A percentile compares a stretch with the other conserved stretches of the same genome.
Conservation (phyloP, 2,113 vertebrate species). For the Corydoras maculifer region DNA sequence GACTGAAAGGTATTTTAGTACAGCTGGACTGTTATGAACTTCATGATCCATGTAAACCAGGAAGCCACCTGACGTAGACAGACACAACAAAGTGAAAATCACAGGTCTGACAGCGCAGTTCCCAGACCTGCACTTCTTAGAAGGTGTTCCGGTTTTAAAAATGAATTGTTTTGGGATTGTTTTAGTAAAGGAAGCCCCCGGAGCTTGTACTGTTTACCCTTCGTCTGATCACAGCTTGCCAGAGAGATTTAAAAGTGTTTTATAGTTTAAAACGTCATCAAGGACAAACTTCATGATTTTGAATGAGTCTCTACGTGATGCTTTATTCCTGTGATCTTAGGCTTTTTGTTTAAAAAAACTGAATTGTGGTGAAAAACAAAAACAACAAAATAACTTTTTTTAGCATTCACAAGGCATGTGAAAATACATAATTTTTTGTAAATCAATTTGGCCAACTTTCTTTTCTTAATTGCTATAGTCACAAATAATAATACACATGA, state of each 20-base stretch:
- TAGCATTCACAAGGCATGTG: too few species aligned
- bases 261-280: background rate
- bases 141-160: constrained; percentile 54
- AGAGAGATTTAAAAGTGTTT: constrained; percentile 22
- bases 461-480: too few species aligned
- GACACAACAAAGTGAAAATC: constrained; percentile 55
- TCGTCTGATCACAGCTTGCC: constrained; percentile 35
- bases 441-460: too few species aligned
- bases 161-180: constrained; percentile 53
- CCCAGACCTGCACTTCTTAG: constrained; percentile 55
- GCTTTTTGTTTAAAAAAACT: too few species aligned
- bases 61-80: constrained; percentile 45
- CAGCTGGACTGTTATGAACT: background rate
- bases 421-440: too few species aligned
- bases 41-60: constrained; percentile 57
- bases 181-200: constrained; percentile 23
- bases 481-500: too few species aligned
- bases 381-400: too few species aligned
- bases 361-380: too few species aligned
- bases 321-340: too few species aligned
- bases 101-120: constrained; percentile 50
- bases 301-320: too few species aligned
- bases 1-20: background rate
- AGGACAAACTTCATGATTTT: too few species aligned
- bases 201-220: constrained; percentile 30